A percentile compares a stretch with the other conserved stretches of the same genome.
phyloP scores from a whole-genome alignment of 2,888 invertebrate species.

The Drosophila fungiperda region DNA sequence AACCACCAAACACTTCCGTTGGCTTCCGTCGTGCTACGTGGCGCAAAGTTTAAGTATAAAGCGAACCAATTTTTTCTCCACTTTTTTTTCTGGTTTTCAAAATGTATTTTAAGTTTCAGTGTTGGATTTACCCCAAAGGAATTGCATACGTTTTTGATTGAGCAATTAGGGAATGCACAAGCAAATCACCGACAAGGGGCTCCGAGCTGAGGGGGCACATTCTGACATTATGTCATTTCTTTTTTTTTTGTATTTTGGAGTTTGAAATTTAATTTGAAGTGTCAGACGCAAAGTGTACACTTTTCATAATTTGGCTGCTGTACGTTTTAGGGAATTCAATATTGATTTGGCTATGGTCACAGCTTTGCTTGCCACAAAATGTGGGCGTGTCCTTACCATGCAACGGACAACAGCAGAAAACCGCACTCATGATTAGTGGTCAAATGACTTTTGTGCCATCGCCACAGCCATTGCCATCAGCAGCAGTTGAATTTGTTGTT shows the following conservation, averaged over 20 bases:
- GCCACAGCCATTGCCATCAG: constrained; percentile 20
- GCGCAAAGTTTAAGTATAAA: constrained; percentile 65
- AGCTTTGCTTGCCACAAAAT: constrained; percentile 9
- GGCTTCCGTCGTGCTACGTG: constrained; percentile 32
- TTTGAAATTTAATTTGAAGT: constrained; percentile 71
- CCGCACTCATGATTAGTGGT: constrained; percentile 77
- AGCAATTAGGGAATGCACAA: constrained; percentile 71
- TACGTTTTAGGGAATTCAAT: constrained; percentile 53
- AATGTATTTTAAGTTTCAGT: constrained; percentile 48
- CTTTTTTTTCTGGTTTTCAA: background rate
- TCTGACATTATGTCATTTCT: background rate
- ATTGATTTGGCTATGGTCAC: constrained; percentile 23
- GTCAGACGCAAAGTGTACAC: constrained; percentile 73
- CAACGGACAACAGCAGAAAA: constrained; percentile 48
- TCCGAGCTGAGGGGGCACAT: background rate
- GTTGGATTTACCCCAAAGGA: constrained; percentile 68
- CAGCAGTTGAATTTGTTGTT: constrained; percentile 18
- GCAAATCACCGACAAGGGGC: constrained; percentile 2
- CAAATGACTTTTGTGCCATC: constrained; percentile 66
- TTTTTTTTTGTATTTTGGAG: constrained; percentile 44
- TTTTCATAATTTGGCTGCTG: constrained; percentile 74
- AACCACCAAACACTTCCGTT: constrained; percentile 77
- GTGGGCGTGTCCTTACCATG: constrained; percentile 33
- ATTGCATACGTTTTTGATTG: constrained; percentile 79
- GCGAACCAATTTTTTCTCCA: constrained; percentile 42